Evolutionary conservation across 2,797 vertebrate species (phyloP), one percentile per base, ranked within the genome.

Genomic region (Phyllotis vaccarum): DNA sequence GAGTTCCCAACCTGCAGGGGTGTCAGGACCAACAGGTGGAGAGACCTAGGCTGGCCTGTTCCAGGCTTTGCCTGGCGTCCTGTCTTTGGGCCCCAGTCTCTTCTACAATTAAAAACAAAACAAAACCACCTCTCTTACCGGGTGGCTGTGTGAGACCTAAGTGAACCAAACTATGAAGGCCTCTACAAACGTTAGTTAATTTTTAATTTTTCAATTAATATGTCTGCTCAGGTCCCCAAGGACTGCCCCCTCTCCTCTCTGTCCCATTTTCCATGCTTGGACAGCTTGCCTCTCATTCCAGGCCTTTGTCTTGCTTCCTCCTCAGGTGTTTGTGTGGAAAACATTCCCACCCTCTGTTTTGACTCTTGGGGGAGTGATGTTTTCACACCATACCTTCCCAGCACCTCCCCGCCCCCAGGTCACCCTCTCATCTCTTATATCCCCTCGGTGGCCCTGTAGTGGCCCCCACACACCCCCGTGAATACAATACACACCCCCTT

Each of bases 121-220:
- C 29, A 81, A 64, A 80, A 79, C 68, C 10, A 5, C 46, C 91
- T 64, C 60, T 68, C 78, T 74, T 70, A 5, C 0, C 2, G 49
- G 85, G 66, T 66, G 21, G 90, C 85, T 74, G 75, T 74, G 75
- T 34, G n/a, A 92, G 90, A 82, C 83, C 60, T 31, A 66, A 83
- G 95, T 95, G 92, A 96, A 49, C 85, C 76, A 93, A 96, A 97
- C 88, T 96, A 95, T 9, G 90, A 97, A 94, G 78, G 90, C 94
- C 64, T 97, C 93, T 94, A 96, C 95, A 94, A 97, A 96, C 90
- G 96, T 97, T 98, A 98, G 97, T 98, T 98, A 98, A 98, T 98
- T 97, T 97, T 97, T 97, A 97, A 98, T 97, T 97, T 98, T 97
- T 97, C 97, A 97, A 98, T 97, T 97, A 97, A 97, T 96, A 95